Conservation (phyloP, 2,113 vertebrate genomes). For the Fukomys damarensis region DNA sequence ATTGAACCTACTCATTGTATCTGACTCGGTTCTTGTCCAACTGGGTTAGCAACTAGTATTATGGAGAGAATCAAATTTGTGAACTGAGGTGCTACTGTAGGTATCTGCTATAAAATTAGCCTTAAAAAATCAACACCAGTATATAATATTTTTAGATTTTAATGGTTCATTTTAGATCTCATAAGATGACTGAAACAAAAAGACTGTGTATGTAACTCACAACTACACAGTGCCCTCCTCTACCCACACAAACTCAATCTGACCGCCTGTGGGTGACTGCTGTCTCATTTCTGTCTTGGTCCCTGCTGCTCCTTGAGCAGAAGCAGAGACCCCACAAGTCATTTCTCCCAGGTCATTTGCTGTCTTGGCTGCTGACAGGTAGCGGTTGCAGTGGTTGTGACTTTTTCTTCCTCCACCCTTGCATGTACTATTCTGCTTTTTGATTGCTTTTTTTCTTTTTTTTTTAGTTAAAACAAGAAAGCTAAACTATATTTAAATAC, state of each 20-base stretch:
- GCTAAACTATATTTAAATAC: conserved; percentile 27
- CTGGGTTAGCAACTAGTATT: neutral
- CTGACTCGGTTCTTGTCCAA: neutral
- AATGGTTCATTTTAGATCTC: neutral
- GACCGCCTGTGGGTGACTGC: accelerated
- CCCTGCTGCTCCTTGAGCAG: neutral
- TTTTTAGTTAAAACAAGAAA: conserved; percentile 7
- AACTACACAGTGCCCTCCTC: neutral
- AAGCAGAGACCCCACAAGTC: neutral
- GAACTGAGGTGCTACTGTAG: neutral
- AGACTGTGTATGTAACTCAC: neutral
- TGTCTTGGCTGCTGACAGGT: neutral
- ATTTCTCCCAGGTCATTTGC: neutral
- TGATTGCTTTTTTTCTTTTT: neutral
- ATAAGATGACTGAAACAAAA: neutral
- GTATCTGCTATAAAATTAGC: neutral
- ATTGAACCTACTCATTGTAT: neutral
- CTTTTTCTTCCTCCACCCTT: neutral
- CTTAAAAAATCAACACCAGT: conserved; percentile 12
- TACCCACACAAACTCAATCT: accelerated
- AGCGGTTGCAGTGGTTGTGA: neutral
- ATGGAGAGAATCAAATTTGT: neutral
- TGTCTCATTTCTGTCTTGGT: neutral
- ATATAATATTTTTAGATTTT: neutral
- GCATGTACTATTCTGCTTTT: neutral